These are phyloP conservation scores for Potamilus streckersoni DNA, from an alignment of 1,140 invertebrate species.

Conservation along the genomic window DNA sequence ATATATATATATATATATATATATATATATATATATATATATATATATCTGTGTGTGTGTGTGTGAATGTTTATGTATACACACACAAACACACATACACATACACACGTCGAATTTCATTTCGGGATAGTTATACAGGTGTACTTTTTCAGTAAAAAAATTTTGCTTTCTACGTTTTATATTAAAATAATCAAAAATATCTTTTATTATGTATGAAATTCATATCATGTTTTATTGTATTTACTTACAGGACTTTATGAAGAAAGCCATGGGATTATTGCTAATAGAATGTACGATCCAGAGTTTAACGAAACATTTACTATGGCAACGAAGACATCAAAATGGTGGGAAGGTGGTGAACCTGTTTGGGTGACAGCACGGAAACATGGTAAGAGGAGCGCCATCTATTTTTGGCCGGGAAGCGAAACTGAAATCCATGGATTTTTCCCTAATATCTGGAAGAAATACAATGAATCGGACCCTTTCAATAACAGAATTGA, in stretches of 20 bases:
- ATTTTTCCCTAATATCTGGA: slow-evolving; percentile 37
- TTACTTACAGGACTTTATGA: slow-evolving; percentile 75
- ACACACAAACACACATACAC: too few relatives aligned
- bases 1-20: too few relatives aligned
- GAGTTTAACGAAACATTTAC: slow-evolving; percentile 66
- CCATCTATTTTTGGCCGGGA: slow-evolving; percentile 52
- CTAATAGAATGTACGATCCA: slow-evolving; percentile 76
- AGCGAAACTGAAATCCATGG: slow-evolving; percentile 45
- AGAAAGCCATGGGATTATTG: slow-evolving; percentile 78
- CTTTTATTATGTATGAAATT: too few relatives aligned
- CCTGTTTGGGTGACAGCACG: slow-evolving; percentile 41
- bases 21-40: too few relatives aligned
- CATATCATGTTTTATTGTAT: too few relatives aligned
- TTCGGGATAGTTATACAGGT: too few relatives aligned
- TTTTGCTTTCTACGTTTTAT: too few relatives aligned
- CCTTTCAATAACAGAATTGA: slow-evolving; percentile 74
- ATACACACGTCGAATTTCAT: too few relatives aligned
- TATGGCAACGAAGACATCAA: slow-evolving; percentile 56
- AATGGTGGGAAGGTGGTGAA: slow-evolving; percentile 55
- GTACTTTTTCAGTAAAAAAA: too few relatives aligned
- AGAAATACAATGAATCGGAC: slow-evolving; percentile 65
- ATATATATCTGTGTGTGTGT: too few relatives aligned
- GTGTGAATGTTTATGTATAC: too few relatives aligned
- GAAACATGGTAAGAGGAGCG: slow-evolving; percentile 36
- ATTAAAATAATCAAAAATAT: too few relatives aligned